Evolutionary conservation across 2,888 invertebrate genomes (phyloP).

Genomic region (Nephrotoma flavescens): DNA sequence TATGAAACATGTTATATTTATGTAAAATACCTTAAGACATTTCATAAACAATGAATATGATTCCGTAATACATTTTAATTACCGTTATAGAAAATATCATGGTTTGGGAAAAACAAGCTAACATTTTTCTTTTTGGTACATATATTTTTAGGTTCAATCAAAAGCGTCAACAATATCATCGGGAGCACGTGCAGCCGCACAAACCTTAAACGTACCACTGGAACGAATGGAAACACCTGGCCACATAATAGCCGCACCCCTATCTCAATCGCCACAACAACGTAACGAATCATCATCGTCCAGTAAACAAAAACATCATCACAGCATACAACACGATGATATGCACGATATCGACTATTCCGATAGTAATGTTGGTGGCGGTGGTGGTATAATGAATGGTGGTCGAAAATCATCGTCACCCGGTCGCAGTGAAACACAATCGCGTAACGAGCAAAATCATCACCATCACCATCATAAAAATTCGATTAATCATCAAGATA

Average conservation of each 20-base stretch:
- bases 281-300: conserved; percentile 5
- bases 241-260: background rate
- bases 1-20: background rate
- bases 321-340: conserved; percentile 6
- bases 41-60: background rate
- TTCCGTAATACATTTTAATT: background rate
- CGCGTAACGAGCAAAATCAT: conserved; percentile 8
- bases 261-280: conserved; percentile 1
- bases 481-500: conserved; percentile 9
- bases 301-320: background rate
- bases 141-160: conserved; percentile 24
- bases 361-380: background rate
- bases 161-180: conserved; percentile 31
- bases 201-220: conserved; percentile 30
- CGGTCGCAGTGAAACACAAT: background rate
- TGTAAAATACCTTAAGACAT: background rate
- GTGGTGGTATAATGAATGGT: background rate
- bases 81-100: background rate
- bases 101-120: background rate
- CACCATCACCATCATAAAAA: conserved; percentile 12
- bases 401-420: conserved; percentile 1
- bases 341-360: background rate
- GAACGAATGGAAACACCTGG: conserved; percentile 18
- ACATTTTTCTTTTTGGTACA: background rate
- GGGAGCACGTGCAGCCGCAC: conserved; percentile 31